Base-by-base conservation (phyloP, 2,888 invertebrate species). In the Tetranychus piercei region DNA sequence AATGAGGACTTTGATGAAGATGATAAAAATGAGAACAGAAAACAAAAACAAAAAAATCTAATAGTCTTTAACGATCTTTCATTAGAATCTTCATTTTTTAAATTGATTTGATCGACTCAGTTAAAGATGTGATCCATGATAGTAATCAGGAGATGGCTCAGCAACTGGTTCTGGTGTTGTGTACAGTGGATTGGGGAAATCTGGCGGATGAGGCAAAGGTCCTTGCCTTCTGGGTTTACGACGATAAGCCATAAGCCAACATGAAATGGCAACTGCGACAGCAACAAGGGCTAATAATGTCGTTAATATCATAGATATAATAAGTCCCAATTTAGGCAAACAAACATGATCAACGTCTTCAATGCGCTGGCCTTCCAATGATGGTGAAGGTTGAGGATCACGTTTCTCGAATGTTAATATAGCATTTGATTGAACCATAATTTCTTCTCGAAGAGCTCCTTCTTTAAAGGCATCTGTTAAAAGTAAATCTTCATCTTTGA, bases 191-290 rank as follows among this genome's bases (percentile, higher is more conserved):
- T 94, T 94, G 76, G 94, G 94, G 85, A 94, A 93, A 85, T 94
- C 93, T 78, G 93, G 91, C 79, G 94, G 94, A 86, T 94, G 94
- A 79, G 94, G 93, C 80, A 94, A 86, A 72, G 94, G 94, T 67
- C 93, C 93, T 74, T 90, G 87, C 18, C 76, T 71, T 81, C 91
- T 91, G 74, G 92, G 90, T 81, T 90, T 87, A 80, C 92, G 87
- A 79, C 93, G 85, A 85, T 93, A 93, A 80, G 94, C 94, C 88
- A 94, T 91, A 78, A 94, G 86, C 94, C 94, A 94, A 84, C 94
- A 94, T 77, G 92, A 93, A 76, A 94, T 93, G 75, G 93, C 93
- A 73, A 94, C 91, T 44, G 94, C 94, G 75, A 94, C 93, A 76
- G 94, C 93, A 76, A 94, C 93, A 78, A 94, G 86, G 76, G 94